Conservation (phyloP, 2,113 vertebrate species). For the Ameiurus melas region DNA sequence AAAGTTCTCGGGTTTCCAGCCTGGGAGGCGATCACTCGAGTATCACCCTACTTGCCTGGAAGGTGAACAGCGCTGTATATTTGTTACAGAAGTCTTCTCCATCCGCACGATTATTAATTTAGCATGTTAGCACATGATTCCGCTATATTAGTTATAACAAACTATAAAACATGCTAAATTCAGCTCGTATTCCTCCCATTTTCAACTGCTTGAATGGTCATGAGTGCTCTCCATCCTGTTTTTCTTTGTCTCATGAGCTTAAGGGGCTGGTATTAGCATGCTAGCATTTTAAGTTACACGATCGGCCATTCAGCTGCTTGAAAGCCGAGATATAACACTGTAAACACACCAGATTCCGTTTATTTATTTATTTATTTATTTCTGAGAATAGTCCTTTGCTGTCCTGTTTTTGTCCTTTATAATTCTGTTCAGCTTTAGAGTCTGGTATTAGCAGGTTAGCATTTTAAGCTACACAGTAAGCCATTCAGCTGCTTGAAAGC, state of each 20-base stretch:
- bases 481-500: neutral
- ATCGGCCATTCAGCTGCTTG: neutral
- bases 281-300: neutral
- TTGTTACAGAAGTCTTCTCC: slow-evolving; percentile 11
- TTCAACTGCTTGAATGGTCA: neutral
- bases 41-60: slow-evolving; percentile 10
- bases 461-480: neutral
- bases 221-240: neutral
- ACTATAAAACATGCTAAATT: neutral
- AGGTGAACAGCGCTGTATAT: neutral
- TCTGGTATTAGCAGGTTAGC: neutral
- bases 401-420: neutral
- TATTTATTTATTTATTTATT: neutral
- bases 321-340: neutral
- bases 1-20: slow-evolving; percentile 55
- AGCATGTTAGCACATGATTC: neutral
- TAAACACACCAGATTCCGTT: neutral
- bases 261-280: neutral
- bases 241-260: neutral
- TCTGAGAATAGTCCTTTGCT: neutral
- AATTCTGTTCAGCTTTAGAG: neutral
- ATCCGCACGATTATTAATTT: neutral
- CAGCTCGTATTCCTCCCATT: neutral
- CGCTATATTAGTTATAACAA: neutral
- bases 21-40: slow-evolving; percentile 45